Base-by-base conservation (phyloP, 2,797 vertebrate species). In the Oreochromis mossambicus region DNA sequence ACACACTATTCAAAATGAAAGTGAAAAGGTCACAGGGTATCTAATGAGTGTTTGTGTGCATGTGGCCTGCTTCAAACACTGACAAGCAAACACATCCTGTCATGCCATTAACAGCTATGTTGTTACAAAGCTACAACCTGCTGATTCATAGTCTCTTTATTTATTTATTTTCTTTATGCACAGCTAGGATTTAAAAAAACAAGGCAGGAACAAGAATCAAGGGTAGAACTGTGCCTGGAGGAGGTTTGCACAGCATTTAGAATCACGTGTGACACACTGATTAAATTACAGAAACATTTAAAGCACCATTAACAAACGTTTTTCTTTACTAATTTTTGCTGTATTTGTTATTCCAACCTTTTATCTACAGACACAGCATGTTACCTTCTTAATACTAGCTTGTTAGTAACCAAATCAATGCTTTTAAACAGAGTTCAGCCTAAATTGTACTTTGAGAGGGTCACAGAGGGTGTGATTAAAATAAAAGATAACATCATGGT, bases 11-110 rank as follows among this genome's bases (percentile, higher is more conserved):
- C 29, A 85, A 78, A 92, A 8, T 14, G 38, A 79, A 84, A 85
- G 73, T 24, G 83, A 90, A 93, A 95, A 92, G 89, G 85, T 88
- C 83, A 81, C 70, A 24, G 61, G 8, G 38, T 19, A 78, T 82
- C 79, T 73, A 10, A 75, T 43, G 78, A 83, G 81, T 68, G 78
- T 84, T 61, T 70, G 36, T 38, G 55, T 76, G 24, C 34, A 56
- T 50, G 63, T 58, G n/a, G 50, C 75, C 81, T 81, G 6, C 48
- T 86, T 86, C 43, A 73, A 32, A 70, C 66, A 68, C 63, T 68
- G 63, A 68, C 36, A 68, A 68, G 63, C 63, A 68, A 43, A 43
- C 63, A 46, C 66, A 73, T 32, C 26, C 15, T 8, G 43, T 32
- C 43, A 75, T 29, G 26, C 15, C 43, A 75, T 75, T 32, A 50